These are phyloP conservation scores for Chlamydotis undulata DNA, from an alignment of 2,113 vertebrate genomes.

Conservation along the genomic window DNA sequence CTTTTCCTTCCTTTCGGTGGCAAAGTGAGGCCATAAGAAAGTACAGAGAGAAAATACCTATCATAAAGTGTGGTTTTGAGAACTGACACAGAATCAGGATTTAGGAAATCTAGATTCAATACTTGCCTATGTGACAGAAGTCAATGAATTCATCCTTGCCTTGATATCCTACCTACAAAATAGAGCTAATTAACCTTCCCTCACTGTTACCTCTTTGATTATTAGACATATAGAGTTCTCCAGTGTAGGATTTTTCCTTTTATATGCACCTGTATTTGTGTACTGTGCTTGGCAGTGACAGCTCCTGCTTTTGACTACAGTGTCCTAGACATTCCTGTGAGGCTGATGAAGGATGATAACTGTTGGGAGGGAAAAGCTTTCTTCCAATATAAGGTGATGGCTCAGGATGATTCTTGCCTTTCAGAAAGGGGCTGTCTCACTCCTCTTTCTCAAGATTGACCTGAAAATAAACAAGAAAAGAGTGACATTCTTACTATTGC, in stretches of 20 bases:
- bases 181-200: neutral
- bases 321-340: neutral
- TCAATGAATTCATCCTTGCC: neutral
- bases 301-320: neutral
- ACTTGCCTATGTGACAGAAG: neutral
- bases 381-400: neutral
- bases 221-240: neutral
- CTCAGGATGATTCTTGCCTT: conserved; percentile 11
- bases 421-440: neutral
- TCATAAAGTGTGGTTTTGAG: neutral
- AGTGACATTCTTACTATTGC: conserved; percentile 28
- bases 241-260: neutral
- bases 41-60: neutral
- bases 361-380: neutral
- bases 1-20: neutral
- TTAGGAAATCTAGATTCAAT: neutral
- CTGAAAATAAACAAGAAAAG: conserved; percentile 43
- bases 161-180: neutral
- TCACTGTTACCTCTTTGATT: neutral
- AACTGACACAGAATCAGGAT: neutral
- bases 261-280: neutral
- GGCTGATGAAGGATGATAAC: conserved; percentile 21
- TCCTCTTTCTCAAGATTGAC: conserved; percentile 37
- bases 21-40: neutral
- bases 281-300: neutral